Percentiles rank a stretch among this genome's conserved stretches.
phyloP scores from a whole-genome alignment of 2,888 invertebrate genomes.

The Nomada hirtipes region DNA sequence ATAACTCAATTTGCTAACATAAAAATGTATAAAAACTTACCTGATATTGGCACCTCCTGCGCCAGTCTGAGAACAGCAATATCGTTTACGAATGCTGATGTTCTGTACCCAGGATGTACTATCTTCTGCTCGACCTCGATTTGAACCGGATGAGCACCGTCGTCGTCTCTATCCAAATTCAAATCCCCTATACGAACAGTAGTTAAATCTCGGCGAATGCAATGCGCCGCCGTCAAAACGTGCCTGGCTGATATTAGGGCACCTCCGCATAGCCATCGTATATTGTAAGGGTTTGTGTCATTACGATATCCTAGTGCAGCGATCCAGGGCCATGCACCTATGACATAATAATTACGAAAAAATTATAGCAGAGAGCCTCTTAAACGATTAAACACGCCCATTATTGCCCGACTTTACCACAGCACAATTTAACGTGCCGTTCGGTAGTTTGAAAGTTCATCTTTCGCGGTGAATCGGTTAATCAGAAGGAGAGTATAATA shows the following conservation, averaged over 20 bases:
- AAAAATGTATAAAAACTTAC: constrained; percentile 80
- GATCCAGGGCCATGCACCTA: constrained; percentile 93
- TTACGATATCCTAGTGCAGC: constrained; percentile 89
- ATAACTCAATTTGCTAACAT: neutral
- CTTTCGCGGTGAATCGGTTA: neutral
- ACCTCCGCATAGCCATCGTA: constrained; percentile 88
- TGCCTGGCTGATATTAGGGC: constrained; percentile 89
- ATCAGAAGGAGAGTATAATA: neutral
- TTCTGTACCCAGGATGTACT: constrained; percentile 89
- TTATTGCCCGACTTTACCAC: too few relatives aligned
- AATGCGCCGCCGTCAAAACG: constrained; percentile 92
- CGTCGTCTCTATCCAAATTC: constrained; percentile 88
- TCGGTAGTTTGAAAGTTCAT: too few relatives aligned
- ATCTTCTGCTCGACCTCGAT: constrained; percentile 87
- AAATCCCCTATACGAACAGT: constrained; percentile 92
- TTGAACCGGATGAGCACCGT: constrained; percentile 87
- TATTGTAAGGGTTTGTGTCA: constrained; percentile 81
- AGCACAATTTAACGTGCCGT: too few relatives aligned
- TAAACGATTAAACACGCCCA: neutral
- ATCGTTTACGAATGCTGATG: constrained; percentile 89
- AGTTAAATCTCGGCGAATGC: constrained; percentile 88
- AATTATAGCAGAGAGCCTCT: neutral
- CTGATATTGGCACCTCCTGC: constrained; percentile 86
- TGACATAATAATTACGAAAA: constrained; percentile 13
- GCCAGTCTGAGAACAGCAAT: constrained; percentile 90